Conservation (phyloP, 2,797 vertebrate genomes). For the Girardinus metallicus region DNA sequence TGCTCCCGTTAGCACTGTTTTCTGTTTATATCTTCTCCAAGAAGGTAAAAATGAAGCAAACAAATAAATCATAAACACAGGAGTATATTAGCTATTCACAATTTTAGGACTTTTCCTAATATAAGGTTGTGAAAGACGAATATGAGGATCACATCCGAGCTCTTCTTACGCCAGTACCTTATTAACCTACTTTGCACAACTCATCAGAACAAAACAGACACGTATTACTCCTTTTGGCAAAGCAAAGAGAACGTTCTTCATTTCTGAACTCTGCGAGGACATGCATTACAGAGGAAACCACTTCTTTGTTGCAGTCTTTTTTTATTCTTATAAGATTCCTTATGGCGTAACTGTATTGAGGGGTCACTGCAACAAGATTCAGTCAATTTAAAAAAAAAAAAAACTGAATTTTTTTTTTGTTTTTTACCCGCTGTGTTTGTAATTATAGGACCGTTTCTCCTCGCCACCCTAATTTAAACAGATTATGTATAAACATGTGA, state of each 20-base stretch:
- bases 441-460: neutral
- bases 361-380: neutral
- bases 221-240: neutral
- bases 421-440: neutral
- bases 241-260: neutral
- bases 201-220: neutral
- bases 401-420: neutral
- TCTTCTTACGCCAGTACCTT: neutral
- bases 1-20: neutral
- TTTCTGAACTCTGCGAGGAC: neutral
- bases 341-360: neutral
- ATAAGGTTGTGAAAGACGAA: neutral
- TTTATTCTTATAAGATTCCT: neutral
- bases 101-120: neutral
- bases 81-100: neutral
- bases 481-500: neutral
- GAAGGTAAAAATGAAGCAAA: neutral
- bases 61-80: neutral
- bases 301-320: neutral
- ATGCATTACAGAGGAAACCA: neutral
- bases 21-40: neutral
- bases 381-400: neutral
- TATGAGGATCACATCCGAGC: neutral
- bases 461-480: neutral
- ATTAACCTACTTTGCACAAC: neutral